A percentile compares a stretch with the other conserved stretches of the same genome.
Evolutionary conservation across 2,888 invertebrate genomes (phyloP).

Genomic region (Hirtodrosophila alboralis): DNA sequence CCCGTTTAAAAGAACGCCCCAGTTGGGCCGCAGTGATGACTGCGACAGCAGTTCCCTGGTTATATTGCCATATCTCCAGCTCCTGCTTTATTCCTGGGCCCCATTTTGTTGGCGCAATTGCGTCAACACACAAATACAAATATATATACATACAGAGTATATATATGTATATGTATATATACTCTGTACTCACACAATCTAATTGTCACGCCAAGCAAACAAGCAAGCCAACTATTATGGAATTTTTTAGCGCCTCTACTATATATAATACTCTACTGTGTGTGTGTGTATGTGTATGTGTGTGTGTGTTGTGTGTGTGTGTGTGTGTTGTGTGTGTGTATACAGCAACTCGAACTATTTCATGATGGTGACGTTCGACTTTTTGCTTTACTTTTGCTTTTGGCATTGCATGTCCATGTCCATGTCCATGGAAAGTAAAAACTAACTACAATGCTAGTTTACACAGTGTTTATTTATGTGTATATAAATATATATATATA

Average conservation of each 20-base stretch:
- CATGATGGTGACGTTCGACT: conserved; percentile 72
- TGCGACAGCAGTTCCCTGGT: conserved; percentile 25
- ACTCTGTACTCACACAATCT: conserved; percentile 49
- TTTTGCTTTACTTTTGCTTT: conserved; percentile 66
- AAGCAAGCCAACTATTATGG: conserved; percentile 69
- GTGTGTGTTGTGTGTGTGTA: conserved; percentile 19
- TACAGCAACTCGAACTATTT: conserved; percentile 49
- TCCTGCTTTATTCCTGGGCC: conserved; percentile 36
- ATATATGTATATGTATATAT: conserved; percentile 11
- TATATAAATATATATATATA: conserved; percentile 18
- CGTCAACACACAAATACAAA: conserved; percentile 58
- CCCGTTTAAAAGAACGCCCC: conserved; percentile 46
- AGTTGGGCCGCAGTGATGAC: conserved; percentile 8
- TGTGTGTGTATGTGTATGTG: conserved; percentile 11
- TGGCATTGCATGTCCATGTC: conserved; percentile 72
- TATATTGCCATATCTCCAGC: conserved; percentile 39
- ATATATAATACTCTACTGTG: background rate
- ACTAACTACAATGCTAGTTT: conserved; percentile 48
- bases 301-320: conserved; percentile 7
- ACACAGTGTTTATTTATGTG: conserved; percentile 21
- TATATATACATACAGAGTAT: conserved; percentile 23
- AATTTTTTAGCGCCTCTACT: conserved; percentile 61
- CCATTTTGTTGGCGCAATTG: conserved; percentile 71
- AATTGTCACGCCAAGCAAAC: conserved; percentile 79
- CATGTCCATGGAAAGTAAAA: conserved; percentile 73